Base-by-base conservation (phyloP, 2,797 vertebrate genomes). In the Pangasius sanitwongsei region DNA sequence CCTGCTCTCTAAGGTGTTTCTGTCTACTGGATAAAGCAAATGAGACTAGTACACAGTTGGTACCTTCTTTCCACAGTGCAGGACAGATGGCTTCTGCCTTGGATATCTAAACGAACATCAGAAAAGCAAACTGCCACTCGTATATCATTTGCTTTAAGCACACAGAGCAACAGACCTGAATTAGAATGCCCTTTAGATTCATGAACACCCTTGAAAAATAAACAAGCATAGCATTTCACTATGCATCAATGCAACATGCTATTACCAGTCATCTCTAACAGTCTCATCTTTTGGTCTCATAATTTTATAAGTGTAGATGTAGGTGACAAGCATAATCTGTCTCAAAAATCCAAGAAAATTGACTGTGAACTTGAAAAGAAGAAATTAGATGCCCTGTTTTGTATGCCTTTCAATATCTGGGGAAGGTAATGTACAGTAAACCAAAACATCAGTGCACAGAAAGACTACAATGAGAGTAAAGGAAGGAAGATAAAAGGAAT, bases 61-160 rank as follows among this genome's bases (percentile, higher is more conserved):
- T 16, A 50, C 37, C 28, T 72, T 84, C 23, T 84, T 87, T 83
- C 77, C 28, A 53, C 87, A 87, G 87, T 74, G 80, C 72, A 70
- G 83, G 83, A 88, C 90, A 92, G 91, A 92, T 92, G 91, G 89
- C 74, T 83, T 87, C 83, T 86, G 83, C 89, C 86, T 89, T 55
- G 86, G 90, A 90, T 74, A 86, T 61, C 89, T 89, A 87, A 89
- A 88, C 59, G 48, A 53, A 86, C 25, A 83, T 87, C 89, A 92
- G 83, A 83, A 20, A 84, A 41, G 63, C 83, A 90, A 72, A 90
- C 75, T 89, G 65, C 70, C 80, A 41, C 87, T 86, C 59, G 57
- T 67, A 83, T 69, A 87, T 87, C 77, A 86, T 86, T 83, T 89
- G 82, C 74, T 81, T 85, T 87, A 87, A 91, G 85, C 88, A 82